These are phyloP conservation scores for Zaprionus davidi DNA, from an alignment of 1,140 invertebrate genomes.

Conservation along the genomic window DNA sequence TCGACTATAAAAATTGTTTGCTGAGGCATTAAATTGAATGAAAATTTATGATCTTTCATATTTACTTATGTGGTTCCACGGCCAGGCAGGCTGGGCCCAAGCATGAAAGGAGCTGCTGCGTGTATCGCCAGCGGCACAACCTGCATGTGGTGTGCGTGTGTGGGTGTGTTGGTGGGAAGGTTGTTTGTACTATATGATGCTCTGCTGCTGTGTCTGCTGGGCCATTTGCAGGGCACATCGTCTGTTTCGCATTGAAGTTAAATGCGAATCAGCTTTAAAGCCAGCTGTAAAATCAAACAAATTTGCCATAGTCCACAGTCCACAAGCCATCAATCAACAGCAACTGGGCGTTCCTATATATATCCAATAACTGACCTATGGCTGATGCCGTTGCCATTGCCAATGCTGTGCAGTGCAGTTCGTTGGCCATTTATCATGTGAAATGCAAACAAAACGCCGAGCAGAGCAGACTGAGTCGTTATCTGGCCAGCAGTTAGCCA, in stretches of 20 bases:
- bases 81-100: neutral
- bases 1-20: constrained; percentile 83
- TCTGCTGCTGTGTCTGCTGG: neutral
- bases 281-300: constrained; percentile 63
- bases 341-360: constrained; percentile 23
- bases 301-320: constrained; percentile 55
- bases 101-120: constrained; percentile 57
- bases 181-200: neutral
- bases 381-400: constrained; percentile 10
- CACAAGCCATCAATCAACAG: constrained; percentile 73
- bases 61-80: constrained; percentile 68
- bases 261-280: constrained; percentile 58
- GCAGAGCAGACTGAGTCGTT: constrained; percentile 28
- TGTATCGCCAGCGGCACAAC: constrained; percentile 42
- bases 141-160: constrained; percentile 33
- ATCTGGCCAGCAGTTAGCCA: constrained; percentile 51
- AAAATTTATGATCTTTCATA: constrained; percentile 84
- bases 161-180: constrained; percentile 7
- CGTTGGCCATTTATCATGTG: constrained; percentile 65
- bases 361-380: constrained; percentile 74
- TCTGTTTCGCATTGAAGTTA: constrained; percentile 39
- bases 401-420: constrained; percentile 31
- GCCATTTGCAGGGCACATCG: neutral
- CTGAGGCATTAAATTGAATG: constrained; percentile 84
- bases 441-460: constrained; percentile 71